phyloP scores from a whole-genome alignment of 1,140 invertebrate genomes.

The Heliconius hewitsoni region DNA sequence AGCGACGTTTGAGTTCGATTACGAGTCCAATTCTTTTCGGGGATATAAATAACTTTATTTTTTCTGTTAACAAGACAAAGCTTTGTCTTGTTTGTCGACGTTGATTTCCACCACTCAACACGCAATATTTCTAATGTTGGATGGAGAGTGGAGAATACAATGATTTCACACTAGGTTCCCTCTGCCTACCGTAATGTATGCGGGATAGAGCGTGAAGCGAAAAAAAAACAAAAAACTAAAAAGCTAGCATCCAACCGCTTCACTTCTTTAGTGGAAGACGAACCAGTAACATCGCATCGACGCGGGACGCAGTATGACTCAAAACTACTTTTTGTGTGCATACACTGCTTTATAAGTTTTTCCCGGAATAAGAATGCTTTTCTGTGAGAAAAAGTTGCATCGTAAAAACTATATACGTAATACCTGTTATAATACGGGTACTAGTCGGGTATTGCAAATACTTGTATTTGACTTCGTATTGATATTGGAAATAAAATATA shows the following conservation, averaged over 20 bases:
- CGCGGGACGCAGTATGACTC: conserved; percentile 10
- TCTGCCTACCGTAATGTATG: background rate
- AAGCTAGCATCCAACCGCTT: background rate
- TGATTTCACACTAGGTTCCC: background rate
- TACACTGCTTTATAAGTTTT: conserved; percentile 30
- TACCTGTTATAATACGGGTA: conserved; percentile 19
- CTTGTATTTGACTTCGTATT: background rate
- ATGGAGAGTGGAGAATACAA: background rate
- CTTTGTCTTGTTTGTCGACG: too few species aligned
- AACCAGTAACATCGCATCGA: background rate
- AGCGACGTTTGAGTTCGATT: too few species aligned
- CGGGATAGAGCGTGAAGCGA: background rate
- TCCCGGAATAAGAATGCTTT: conserved; percentile 34
- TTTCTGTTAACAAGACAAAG: too few species aligned
- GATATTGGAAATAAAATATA: too few species aligned
- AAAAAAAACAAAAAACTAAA: background rate
- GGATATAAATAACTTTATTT: too few species aligned
- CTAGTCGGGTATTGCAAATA: background rate
- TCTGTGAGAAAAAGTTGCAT: conserved; percentile 26
- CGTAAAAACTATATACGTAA: conserved; percentile 31
- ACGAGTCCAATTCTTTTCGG: too few species aligned
- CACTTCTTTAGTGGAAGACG: background rate
- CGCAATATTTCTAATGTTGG: background rate
- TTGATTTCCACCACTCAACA: too few species aligned
- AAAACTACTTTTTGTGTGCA: conserved; percentile 25